phyloP scores from a whole-genome alignment of 2,113 vertebrate species.

The Brachyhypopomus gauderio region DNA sequence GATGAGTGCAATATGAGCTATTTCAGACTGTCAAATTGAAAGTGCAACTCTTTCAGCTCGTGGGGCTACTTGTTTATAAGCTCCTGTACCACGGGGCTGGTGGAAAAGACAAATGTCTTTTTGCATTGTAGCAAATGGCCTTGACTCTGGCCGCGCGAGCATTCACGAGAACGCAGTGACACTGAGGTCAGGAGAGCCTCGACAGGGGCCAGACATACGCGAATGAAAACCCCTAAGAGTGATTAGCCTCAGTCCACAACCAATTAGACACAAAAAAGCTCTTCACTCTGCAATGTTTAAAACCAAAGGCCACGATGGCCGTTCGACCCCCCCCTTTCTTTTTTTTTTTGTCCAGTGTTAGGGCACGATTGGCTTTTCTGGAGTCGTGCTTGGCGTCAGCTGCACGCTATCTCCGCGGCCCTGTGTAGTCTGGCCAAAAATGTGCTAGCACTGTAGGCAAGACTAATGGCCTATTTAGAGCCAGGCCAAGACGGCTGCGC shows the following conservation, averaged over 20 bases:
- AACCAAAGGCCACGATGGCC: conserved; percentile 38
- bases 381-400: conserved; percentile 72
- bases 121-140: neutral
- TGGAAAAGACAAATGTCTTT: neutral
- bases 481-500: conserved; percentile 66
- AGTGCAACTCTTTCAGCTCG: neutral
- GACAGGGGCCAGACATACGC: conserved; percentile 35
- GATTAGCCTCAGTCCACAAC: conserved; percentile 42
- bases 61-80: conserved; percentile 8
- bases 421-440: conserved; percentile 75
- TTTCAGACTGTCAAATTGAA: neutral
- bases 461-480: conserved; percentile 70
- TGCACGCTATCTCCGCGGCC: conserved; percentile 64
- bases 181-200: conserved; percentile 19
- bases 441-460: conserved; percentile 63
- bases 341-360: conserved; percentile 47
- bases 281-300: conserved; percentile 28
- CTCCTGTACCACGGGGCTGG: neutral
- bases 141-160: conserved; percentile 12
- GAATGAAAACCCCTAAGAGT: conserved; percentile 33
- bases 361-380: conserved; percentile 58
- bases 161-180: conserved; percentile 12
- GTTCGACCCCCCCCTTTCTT: conserved; percentile 11
- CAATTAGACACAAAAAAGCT: conserved; percentile 43
- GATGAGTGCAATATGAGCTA: neutral